Percentiles rank a stretch among this genome's conserved stretches.
phyloP scores from a whole-genome alignment of 2,888 invertebrate species.

The Agonum fuliginosum region DNA sequence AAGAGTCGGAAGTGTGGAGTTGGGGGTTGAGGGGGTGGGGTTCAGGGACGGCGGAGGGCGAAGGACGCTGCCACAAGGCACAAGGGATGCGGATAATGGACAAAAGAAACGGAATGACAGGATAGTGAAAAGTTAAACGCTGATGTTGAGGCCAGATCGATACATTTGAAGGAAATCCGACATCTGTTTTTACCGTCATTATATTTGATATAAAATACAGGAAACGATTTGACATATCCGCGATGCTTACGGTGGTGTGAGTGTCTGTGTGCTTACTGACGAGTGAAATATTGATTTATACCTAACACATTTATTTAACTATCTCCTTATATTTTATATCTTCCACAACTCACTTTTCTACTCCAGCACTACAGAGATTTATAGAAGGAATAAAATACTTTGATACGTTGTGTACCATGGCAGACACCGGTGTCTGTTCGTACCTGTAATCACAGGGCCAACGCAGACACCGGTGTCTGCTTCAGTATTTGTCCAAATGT shows the following conservation, averaged over 20 bases:
- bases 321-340: slow-evolving; percentile 23
- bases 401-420: no score
- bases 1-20: slow-evolving; percentile 6
- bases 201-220: slow-evolving; percentile 45
- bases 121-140: slow-evolving; percentile 43
- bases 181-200: slow-evolving; percentile 49
- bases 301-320: slow-evolving; percentile 33
- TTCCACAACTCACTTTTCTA: slow-evolving; percentile 1
- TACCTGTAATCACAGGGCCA: no score
- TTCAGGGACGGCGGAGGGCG: neutral
- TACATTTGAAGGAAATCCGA: slow-evolving; percentile 47
- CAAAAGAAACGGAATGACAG: slow-evolving; percentile 47
- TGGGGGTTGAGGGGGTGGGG: no score
- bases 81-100: slow-evolving; percentile 42
- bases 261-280: neutral
- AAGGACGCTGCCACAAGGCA: neutral
- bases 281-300: slow-evolving; percentile 26
- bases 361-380: no score
- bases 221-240: slow-evolving; percentile 43
- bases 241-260: neutral
- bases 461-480: no score
- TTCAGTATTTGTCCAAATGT: no score
- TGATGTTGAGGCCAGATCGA: slow-evolving; percentile 32
- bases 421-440: no score
- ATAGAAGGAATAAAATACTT: no score